Evolutionary conservation across 2,113 vertebrate species (phyloP).

Genomic region (Actenoides lindsayi): DNA sequence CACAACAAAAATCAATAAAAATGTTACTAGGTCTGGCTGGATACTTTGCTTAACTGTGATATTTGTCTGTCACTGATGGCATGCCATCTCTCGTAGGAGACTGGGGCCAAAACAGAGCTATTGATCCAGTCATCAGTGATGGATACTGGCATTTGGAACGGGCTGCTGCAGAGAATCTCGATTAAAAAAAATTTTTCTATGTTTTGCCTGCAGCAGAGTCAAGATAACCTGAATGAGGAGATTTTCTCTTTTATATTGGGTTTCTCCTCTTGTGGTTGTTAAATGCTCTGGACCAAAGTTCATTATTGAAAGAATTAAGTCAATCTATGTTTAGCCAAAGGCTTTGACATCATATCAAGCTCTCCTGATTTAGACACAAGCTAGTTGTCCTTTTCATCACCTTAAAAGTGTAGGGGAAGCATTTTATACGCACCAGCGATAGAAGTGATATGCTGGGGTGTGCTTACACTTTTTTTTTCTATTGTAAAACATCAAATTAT

Average conservation of each 20-base stretch:
- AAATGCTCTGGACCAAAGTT: slow-evolving; percentile 80
- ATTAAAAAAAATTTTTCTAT: slow-evolving; percentile 84
- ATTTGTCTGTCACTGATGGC: slow-evolving; percentile 99
- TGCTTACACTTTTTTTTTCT: not conserved
- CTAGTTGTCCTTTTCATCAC: slow-evolving; percentile 75
- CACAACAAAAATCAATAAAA: slow-evolving; percentile 97
- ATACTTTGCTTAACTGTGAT: slow-evolving; percentile 94
- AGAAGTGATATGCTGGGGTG: not conserved
- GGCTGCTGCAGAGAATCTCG: slow-evolving; percentile 88
- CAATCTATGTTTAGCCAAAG: slow-evolving; percentile 82
- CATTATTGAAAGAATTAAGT: slow-evolving; percentile 85
- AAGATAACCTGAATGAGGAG: slow-evolving; percentile 78
- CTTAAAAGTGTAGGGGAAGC: slow-evolving; percentile 61
- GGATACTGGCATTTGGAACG: slow-evolving; percentile 94
- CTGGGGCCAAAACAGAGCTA: slow-evolving; percentile 96
- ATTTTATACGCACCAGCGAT: slow-evolving; percentile 50
- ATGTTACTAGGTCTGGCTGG: slow-evolving; percentile 90
- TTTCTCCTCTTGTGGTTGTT: slow-evolving; percentile 81
- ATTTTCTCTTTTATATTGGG: slow-evolving; percentile 78
- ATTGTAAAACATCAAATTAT: slow-evolving; percentile 64
- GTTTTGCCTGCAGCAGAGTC: slow-evolving; percentile 83
- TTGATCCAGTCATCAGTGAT: slow-evolving; percentile 99
- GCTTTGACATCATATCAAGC: slow-evolving; percentile 77
- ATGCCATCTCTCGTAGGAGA: slow-evolving; percentile 95
- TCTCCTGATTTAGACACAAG: slow-evolving; percentile 72